Evolutionary conservation across 2,113 vertebrate species (phyloP).

Genomic region (Hypanus sabinus): DNA sequence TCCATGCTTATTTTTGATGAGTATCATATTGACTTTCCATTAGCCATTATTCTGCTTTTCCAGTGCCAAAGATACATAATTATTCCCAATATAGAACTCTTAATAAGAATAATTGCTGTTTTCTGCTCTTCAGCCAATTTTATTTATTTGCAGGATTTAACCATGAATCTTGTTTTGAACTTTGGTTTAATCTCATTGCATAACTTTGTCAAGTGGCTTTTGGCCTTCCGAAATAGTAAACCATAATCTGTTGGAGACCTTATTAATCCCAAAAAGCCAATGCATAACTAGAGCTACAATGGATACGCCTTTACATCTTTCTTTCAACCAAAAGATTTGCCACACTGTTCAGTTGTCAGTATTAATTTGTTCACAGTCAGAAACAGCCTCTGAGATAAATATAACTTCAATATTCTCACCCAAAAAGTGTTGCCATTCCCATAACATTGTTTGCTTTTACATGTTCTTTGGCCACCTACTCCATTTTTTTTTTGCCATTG

Average conservation of each 20-base stretch:
- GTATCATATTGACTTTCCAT: not conserved
- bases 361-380: not conserved
- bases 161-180: not conserved
- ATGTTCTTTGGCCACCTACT: not conserved
- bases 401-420: no score
- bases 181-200: not conserved
- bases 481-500: not conserved
- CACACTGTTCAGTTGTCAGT: not conserved
- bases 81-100: not conserved
- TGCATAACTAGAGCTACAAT: not conserved
- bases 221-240: no score
- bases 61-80: not conserved
- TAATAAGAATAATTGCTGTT: not conserved
- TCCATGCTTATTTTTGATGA: no score
- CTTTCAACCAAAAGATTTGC: not conserved
- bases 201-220: not conserved
- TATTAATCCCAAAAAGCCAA: not conserved
- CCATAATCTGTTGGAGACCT: not conserved
- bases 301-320: not conserved
- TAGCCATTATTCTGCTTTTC: not conserved
- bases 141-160: not conserved
- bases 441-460: not conserved
- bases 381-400: no score
- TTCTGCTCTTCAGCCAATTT: not conserved
- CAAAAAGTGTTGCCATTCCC: no score